phyloP scores from a whole-genome alignment of 2,797 vertebrate species.

The Oophaga sylvatica region DNA sequence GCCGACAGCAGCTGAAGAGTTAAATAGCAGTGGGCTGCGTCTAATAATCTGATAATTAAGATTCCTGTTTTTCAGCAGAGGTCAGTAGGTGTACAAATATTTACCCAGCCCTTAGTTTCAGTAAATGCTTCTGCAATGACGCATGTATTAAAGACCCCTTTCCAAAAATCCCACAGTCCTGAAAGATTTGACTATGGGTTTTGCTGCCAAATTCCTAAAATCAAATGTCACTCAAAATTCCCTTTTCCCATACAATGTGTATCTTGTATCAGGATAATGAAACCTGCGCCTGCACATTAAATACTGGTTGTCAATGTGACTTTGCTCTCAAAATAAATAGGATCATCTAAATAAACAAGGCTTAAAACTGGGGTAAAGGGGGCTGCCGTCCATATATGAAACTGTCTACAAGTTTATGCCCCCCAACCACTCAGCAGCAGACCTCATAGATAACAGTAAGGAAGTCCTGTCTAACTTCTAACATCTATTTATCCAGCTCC shows the following conservation, averaged over 20 bases:
- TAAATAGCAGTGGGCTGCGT: conserved; percentile 17
- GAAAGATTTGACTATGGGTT: conserved; percentile 46
- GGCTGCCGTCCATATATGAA: conserved; percentile 4
- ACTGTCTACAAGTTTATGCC: neutral
- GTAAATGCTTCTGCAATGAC: conserved; percentile 22
- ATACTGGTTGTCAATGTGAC: conserved; percentile 48
- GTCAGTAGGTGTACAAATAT: conserved; percentile 58
- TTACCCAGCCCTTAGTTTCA: conserved; percentile 24
- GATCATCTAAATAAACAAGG: conserved; percentile 37
- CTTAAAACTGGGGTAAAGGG: neutral
- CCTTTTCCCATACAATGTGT: conserved; percentile 54
- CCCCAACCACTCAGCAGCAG: neutral
- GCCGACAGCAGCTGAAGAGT: neutral
- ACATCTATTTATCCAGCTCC: neutral
- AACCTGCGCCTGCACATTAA: conserved; percentile 55
- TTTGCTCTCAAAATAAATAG: conserved; percentile 59
- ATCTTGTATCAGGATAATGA: conserved; percentile 54
- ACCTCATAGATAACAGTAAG: neutral
- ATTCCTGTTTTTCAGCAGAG: conserved; percentile 30
- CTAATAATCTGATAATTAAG: conserved; percentile 44
- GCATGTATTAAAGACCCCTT: conserved; percentile 31
- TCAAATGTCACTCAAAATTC: conserved; percentile 47
- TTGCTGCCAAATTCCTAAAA: conserved; percentile 57
- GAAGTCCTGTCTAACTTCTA: neutral
- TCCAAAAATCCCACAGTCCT: conserved; percentile 8